These are phyloP conservation scores for Julus scanicus DNA, from an alignment of 2,888 invertebrate genomes.

Conservation along the genomic window DNA sequence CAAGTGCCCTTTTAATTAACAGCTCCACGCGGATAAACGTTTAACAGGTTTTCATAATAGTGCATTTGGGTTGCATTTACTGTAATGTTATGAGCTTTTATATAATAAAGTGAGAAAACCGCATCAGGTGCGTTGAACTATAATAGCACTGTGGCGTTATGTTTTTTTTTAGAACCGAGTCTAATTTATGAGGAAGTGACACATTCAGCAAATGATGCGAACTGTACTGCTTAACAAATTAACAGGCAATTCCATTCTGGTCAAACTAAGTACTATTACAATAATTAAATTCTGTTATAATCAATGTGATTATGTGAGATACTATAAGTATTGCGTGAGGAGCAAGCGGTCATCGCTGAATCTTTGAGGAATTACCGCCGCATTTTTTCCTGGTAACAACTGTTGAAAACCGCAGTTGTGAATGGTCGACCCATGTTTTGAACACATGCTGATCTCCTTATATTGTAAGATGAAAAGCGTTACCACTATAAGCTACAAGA, in stretches of 20 bases:
- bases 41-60: neutral
- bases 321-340: too few relatives aligned
- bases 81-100: too few relatives aligned
- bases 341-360: too few relatives aligned
- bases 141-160: neutral
- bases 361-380: neutral
- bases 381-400: neutral
- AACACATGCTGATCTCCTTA: too few relatives aligned
- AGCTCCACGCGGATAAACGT: neutral
- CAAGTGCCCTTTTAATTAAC: neutral
- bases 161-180: neutral
- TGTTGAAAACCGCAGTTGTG: neutral
- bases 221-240: neutral
- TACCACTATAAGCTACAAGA: too few relatives aligned
- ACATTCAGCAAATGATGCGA: neutral
- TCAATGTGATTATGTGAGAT: neutral
- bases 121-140: neutral
- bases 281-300: too few relatives aligned
- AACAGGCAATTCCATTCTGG: too few relatives aligned
- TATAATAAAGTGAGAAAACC: neutral
- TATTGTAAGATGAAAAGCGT: too few relatives aligned
- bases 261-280: too few relatives aligned
- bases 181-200: neutral
- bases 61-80: neutral
- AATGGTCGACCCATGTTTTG: too few relatives aligned